Evolutionary conservation across 2,888 invertebrate genomes (phyloP).

Genomic region (Sesia bembeciformis): DNA sequence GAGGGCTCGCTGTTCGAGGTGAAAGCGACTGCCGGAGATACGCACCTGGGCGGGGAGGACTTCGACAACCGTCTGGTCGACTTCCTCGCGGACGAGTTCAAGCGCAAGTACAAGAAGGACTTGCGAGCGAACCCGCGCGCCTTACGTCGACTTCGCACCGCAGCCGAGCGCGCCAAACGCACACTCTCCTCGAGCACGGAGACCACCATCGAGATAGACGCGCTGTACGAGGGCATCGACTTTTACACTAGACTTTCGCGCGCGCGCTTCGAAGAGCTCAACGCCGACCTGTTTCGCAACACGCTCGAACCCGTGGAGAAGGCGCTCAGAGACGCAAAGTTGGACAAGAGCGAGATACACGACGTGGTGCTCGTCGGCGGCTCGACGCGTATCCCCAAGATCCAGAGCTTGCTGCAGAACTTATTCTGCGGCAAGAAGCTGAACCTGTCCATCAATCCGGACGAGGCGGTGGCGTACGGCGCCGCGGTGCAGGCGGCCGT

Average conservation of each 20-base stretch:
- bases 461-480: constrained; percentile 81
- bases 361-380: constrained; percentile 83
- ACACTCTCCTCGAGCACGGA: constrained; percentile 79
- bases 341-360: constrained; percentile 78
- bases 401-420: constrained; percentile 77
- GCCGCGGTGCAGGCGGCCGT: constrained; percentile 79
- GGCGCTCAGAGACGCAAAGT: constrained; percentile 78
- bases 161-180: constrained; percentile 79
- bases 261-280: constrained; percentile 79
- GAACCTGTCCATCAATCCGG: constrained; percentile 79
- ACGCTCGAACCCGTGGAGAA: constrained; percentile 81
- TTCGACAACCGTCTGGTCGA: constrained; percentile 69
- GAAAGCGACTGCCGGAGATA: constrained; percentile 83
- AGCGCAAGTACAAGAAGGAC: constrained; percentile 77
- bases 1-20: constrained; percentile 80
- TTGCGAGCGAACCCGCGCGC: constrained; percentile 73
- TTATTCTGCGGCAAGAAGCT: constrained; percentile 78
- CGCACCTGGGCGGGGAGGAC: constrained; percentile 83
- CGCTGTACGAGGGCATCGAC: constrained; percentile 77
- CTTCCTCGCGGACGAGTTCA: constrained; percentile 76
- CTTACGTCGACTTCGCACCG: constrained; percentile 78
- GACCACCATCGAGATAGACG: constrained; percentile 78
- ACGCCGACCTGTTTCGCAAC: constrained; percentile 75
- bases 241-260: constrained; percentile 74
- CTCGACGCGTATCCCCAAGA: constrained; percentile 80